Evolutionary conservation across 2,797 vertebrate species (phyloP), one percentile per base, ranked within the genome.

Genomic region (Enteromius anoplus): DNA sequence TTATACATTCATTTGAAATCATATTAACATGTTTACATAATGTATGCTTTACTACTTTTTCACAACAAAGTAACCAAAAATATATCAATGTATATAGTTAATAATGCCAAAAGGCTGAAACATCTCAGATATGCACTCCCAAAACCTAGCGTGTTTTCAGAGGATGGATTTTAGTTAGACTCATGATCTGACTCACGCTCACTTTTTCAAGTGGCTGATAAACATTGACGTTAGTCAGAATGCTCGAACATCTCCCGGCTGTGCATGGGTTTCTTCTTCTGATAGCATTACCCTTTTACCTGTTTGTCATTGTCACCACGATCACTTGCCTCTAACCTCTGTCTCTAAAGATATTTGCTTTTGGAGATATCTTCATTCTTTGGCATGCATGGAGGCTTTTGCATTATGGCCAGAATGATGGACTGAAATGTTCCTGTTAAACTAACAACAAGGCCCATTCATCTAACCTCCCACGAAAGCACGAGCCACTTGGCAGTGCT

Each of bases 351-450:
- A 66, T 53, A 53, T 53, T 68, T 68, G 47, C 19, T 79, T 64
- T 79, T 21, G 29, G 29, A 34, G 32, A 79, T 68, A 66, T 79
- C 64, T 79, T 53, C 19, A 68, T 68, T 68, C 45, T 29, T 45
- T 66, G 77, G 29, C 62, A 68, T 12, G 11, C 47, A 40, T 10
- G 15, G 37, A 77, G 37, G 58, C 21, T 49, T 71, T 72, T 55
- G 45, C 29, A 17, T 70, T 42, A 32, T 17, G 73, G 60, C 23
- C 29, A 73, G 26, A 78, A 53, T 53, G 55, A 58, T 80, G 66
- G 47, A 71, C 47, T 81, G 51, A 86, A 78, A 81, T 71, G 78
- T 62, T 85, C 70, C 17, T 71, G 45, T 72, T 85, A 78, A 76
- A 76, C 78, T 68, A 68, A 82, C 82, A 66, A 78, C 32, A n/a